These are phyloP conservation scores for Drosophila bipectinata DNA, from an alignment of 1,140 invertebrate species.

Conservation along the genomic window DNA sequence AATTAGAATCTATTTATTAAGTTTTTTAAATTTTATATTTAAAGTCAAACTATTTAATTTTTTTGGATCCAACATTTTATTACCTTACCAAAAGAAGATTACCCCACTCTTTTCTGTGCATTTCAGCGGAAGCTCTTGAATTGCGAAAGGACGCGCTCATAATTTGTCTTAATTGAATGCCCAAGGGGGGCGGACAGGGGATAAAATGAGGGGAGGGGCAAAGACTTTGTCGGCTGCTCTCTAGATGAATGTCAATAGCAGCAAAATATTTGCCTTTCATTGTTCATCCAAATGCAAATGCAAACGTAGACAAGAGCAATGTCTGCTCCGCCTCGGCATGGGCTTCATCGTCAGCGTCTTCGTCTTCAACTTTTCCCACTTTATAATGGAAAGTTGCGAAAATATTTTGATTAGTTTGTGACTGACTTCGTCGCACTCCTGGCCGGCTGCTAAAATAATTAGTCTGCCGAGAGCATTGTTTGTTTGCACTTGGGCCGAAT, in stretches of 20 bases:
- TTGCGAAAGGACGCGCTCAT: constrained; percentile 69
- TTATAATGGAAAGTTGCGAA: constrained; percentile 81
- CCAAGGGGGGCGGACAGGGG: constrained; percentile 10
- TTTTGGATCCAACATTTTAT: neutral
- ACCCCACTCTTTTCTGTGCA: neutral
- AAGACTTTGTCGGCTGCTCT: constrained; percentile 38
- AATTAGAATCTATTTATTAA: neutral
- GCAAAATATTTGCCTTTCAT: constrained; percentile 81
- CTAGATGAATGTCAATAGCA: constrained; percentile 77
- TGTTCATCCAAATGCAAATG: constrained; percentile 79
- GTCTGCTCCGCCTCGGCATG: neutral
- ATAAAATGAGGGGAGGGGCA: constrained; percentile 8
- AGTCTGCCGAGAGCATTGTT: constrained; percentile 79
- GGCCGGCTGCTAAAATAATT: constrained; percentile 65
- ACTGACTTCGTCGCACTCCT: constrained; percentile 50
- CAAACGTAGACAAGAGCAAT: constrained; percentile 57
- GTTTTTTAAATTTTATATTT: neutral
- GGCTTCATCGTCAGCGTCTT: constrained; percentile 23
- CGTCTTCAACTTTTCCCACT: constrained; percentile 79
- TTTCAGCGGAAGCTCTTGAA: constrained; percentile 57
- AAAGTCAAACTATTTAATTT: neutral
- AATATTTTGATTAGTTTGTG: constrained; percentile 80
- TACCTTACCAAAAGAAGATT: neutral
- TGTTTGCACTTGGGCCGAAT: constrained; percentile 71
- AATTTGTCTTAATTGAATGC: constrained; percentile 80